Evolutionary conservation across 2,113 vertebrate species (phyloP).

Genomic region (Dipodomys spectabilis): DNA sequence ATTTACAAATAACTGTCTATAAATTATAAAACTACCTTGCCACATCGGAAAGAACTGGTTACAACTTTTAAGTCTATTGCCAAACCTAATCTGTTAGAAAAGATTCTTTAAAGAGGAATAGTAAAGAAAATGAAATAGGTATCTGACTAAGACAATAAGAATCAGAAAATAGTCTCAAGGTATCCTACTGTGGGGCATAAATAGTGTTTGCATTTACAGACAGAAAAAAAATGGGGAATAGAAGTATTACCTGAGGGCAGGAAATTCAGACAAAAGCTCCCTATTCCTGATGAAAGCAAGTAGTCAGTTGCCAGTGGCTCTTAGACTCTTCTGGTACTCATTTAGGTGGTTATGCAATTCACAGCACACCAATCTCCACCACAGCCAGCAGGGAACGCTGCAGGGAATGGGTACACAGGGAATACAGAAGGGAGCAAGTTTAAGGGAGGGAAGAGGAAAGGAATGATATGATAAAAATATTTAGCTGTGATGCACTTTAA

Average conservation of each 20-base stretch:
- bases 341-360: conserved; percentile 84
- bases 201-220: conserved; percentile 71
- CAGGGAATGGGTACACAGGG: conserved; percentile 86
- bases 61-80: conserved; percentile 26
- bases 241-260: conserved; percentile 87
- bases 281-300: conserved; percentile 87
- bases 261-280: conserved; percentile 86
- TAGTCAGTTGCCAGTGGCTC: conserved; percentile 85
- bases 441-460: conserved; percentile 84
- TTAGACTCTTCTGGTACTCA: conserved; percentile 83
- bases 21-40: conserved; percentile 39
- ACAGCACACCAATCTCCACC: conserved; percentile 87
- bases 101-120: conserved; percentile 27
- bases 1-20: conserved; percentile 49
- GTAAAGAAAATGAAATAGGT: conserved; percentile 14
- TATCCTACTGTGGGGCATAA: conserved; percentile 39
- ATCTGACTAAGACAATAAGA: conserved; percentile 27
- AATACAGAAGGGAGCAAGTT: conserved; percentile 85
- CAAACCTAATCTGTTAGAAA: conserved; percentile 54
- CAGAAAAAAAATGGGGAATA: conserved; percentile 71
- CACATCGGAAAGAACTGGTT: conserved; percentile 55
- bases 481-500: conserved; percentile 72
- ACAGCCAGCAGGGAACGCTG: conserved; percentile 86
- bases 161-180: conserved; percentile 47
- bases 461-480: conserved; percentile 85